Evolutionary conservation across 2,113 vertebrate genomes (phyloP).

Genomic region (Myiozetetes cayanensis): DNA sequence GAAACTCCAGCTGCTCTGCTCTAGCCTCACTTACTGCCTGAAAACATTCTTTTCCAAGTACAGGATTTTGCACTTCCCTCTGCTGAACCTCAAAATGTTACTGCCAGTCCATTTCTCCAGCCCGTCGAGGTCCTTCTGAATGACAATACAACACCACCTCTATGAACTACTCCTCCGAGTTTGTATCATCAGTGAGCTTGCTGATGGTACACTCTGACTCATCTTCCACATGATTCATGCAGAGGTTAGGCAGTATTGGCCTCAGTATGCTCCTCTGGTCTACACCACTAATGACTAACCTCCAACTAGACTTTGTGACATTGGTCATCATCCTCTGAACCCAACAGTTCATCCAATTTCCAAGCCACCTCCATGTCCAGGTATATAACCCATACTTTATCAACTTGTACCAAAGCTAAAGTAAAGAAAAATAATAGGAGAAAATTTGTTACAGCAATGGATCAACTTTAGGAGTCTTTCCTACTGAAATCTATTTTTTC

Average conservation of each 20-base stretch:
- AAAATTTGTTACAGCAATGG: not conserved
- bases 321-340: not conserved
- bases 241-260: not conserved
- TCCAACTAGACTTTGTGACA: not conserved
- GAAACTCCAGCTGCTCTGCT: not conserved
- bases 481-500: not conserved
- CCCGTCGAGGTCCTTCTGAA: not conserved
- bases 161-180: not conserved
- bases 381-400: not conserved
- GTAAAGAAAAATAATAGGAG: not conserved
- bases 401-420: not conserved
- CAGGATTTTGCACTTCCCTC: not conserved
- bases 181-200: not conserved
- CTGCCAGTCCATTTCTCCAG: not conserved
- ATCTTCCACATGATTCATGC: not conserved
- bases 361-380: fast-evolving
- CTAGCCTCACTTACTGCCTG: not conserved
- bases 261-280: too few species aligned
- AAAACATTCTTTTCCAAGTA: not conserved
- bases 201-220: not conserved
- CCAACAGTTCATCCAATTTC: not conserved
- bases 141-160: not conserved
- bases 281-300: not conserved
- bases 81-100: not conserved
- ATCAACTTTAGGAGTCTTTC: not conserved